phyloP scores from a whole-genome alignment of 92 coral and sea anemone genomes.

The Paramuricea clavata region DNA sequence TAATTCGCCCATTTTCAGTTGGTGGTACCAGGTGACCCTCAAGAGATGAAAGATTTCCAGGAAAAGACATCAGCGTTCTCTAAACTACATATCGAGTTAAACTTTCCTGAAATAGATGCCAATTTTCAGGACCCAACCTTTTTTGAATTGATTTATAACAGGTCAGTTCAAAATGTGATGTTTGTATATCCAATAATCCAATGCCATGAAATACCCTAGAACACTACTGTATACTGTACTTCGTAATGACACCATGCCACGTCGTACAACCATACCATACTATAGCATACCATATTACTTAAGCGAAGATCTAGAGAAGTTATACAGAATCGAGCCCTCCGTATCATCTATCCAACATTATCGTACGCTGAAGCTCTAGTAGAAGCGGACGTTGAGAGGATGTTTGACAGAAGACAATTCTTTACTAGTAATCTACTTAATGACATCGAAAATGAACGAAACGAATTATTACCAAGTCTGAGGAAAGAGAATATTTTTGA shows the following conservation, averaged over 20 bases:
- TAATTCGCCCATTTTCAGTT: constrained; percentile 59
- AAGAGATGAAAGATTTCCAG: constrained; percentile 92
- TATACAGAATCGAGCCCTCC: constrained; percentile 40
- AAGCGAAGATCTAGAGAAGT: constrained; percentile 25
- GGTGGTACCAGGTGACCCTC: constrained; percentile 92
- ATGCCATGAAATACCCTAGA: background rate
- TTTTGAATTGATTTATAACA: constrained; percentile 93
- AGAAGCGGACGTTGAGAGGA: background rate
- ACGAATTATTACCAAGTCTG: background rate
- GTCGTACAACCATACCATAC: background rate
- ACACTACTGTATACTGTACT: too few relatives aligned
- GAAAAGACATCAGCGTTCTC: constrained; percentile 84
- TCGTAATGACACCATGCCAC: background rate
- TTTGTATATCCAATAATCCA: background rate
- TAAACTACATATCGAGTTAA: constrained; percentile 80
- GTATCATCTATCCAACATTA: constrained; percentile 14
- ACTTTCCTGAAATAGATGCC: constrained; percentile 86
- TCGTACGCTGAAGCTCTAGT: constrained; percentile 37
- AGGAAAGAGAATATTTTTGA: background rate
- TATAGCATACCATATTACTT: background rate
- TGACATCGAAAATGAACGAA: background rate
- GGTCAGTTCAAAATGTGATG: constrained; percentile 49
- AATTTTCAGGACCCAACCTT: constrained; percentile 87
- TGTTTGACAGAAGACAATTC: constrained; percentile 19
- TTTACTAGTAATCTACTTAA: constrained; percentile 32